Evolutionary conservation across 2,797 vertebrate genomes (phyloP).

Genomic region (Rousettus madagascariensis): DNA sequence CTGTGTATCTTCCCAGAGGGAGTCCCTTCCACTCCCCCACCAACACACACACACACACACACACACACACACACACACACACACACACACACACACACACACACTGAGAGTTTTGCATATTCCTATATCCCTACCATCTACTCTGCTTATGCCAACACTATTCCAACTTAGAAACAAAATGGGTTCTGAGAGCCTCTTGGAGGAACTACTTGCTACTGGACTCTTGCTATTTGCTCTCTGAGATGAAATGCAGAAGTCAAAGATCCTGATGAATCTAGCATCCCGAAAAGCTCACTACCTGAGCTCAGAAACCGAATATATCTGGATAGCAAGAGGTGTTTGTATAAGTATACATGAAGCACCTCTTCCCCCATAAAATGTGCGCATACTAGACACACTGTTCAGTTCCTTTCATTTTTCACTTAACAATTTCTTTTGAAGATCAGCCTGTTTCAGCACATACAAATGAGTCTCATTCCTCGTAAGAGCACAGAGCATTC

Average conservation of each 20-base stretch:
- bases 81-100: too few relatives aligned
- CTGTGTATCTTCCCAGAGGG: background rate
- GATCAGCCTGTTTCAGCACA: background rate
- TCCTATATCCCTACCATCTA: background rate
- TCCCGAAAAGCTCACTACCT: background rate
- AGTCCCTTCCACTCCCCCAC: background rate
- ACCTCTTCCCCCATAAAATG: background rate
- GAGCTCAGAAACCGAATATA: background rate
- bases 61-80: too few relatives aligned
- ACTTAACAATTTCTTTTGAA: background rate
- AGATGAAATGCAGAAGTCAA: background rate
- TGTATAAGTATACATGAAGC: background rate
- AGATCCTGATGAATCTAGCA: background rate
- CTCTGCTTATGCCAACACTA: background rate
- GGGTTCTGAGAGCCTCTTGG: background rate
- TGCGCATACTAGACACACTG: background rate
- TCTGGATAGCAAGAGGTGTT: background rate
- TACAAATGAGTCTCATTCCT: background rate
- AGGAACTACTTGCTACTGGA: background rate
- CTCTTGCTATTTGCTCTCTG: background rate
- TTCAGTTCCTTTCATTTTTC: conserved; percentile 4
- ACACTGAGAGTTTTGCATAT: background rate
- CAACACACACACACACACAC: too few relatives aligned
- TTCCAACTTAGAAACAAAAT: background rate
- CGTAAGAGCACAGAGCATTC: background rate